These are phyloP conservation scores for cattle (Bos taurus) DNA, from an alignment of 2,113 vertebrate genomes.

Conservation along the genomic window DNA sequence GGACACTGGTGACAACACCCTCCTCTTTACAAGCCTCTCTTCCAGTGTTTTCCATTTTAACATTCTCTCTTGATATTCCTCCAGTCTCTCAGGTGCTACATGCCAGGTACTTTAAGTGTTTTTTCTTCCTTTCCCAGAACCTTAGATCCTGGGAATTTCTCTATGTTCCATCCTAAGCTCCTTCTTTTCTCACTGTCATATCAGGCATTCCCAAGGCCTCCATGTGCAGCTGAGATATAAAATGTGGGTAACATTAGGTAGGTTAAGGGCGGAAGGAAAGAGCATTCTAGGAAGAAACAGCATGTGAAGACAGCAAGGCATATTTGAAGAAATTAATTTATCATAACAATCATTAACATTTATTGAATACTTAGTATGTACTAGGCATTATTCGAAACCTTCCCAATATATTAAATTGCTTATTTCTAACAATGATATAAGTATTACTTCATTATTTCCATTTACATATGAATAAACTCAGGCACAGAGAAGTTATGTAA, in stretches of 20 bases:
- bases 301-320: neutral
- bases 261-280: neutral
- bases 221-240: neutral
- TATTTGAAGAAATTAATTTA: neutral
- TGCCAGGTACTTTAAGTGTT: neutral
- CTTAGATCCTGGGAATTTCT: neutral
- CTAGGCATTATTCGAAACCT: neutral
- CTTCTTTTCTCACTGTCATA: neutral
- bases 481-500: neutral
- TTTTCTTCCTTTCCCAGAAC: neutral
- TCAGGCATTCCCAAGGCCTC: neutral
- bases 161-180: neutral
- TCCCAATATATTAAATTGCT: neutral
- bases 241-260: neutral
- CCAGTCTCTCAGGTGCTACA: neutral
- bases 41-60: neutral
- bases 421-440: neutral
- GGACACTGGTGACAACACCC: neutral
- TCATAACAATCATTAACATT: neutral
- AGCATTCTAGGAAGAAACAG: neutral
- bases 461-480: neutral
- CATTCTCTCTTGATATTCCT: neutral
- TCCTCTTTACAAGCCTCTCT: neutral
- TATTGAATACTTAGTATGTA: neutral
- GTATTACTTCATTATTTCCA: neutral